Evolutionary conservation across 2,797 vertebrate genomes (phyloP), one percentile per base, ranked within the genome.

Genomic region (Chanos chanos): DNA sequence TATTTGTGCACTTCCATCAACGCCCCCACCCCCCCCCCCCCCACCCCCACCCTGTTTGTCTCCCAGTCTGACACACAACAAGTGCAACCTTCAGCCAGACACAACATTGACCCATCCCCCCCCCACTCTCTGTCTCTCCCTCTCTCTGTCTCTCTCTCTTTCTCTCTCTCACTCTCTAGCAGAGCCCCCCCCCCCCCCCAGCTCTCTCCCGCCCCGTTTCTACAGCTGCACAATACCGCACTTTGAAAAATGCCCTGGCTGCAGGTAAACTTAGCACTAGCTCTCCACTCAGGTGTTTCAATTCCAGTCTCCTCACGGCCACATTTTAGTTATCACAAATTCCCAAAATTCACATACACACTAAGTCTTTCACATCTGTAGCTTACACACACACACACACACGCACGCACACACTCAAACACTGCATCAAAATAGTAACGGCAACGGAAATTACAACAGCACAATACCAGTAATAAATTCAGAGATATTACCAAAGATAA

Each of bases 11-110:
- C n/a, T n/a, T n/a, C 5, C 18, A 36, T 28, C 21, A 43, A 63
- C 39, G 39, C 19, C 37, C 4, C 27, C 40, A 16, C 16, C 15
- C 30, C 43, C 39, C 21, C 40, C 44, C 21, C 58, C 19, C 2
- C 6, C 33, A 13, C 44, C 37, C 47, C 16, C 12, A 48, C 59
- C 50, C 47, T 63, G 52, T 68, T 61, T 62, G 54, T 54, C 13
- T 60, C 54, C 47, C 48, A 62, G 59, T 30, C 8, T 61, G 50
- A 75, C 80, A 75, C 74, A 82, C 80, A 81, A 82, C 81, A 86
- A 87, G 86, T 86, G 80, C 79, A 83, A 82, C 66, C 72, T 78
- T 78, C 68, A 81, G 74, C 80, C 84, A 89, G 87, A 89, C 87
- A 87, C 87, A 89, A 87, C 85, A 88, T 54, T 78, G 79, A 74